Evolutionary conservation across 2,113 vertebrate genomes (phyloP).

Genomic region (Myotis yumanensis): DNA sequence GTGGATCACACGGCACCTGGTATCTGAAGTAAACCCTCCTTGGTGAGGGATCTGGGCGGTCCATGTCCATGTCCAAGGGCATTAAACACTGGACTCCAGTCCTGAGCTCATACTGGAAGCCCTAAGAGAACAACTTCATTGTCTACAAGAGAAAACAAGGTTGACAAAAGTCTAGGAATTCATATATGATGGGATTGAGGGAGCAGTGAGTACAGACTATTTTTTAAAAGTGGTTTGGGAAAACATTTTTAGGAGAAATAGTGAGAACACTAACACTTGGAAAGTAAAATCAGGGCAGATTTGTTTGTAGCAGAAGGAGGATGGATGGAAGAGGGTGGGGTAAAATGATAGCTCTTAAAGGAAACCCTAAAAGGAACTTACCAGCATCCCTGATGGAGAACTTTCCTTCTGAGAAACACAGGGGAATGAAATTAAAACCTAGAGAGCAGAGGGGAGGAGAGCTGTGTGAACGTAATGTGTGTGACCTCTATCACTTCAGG

Average conservation of each 20-base stretch:
- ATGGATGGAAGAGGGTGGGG: background rate
- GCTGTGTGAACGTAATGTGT: background rate
- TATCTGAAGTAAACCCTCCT: background rate
- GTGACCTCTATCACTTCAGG: background rate
- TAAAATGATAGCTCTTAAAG: background rate
- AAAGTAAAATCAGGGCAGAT: background rate
- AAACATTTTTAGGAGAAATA: background rate
- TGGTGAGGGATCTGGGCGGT: background rate
- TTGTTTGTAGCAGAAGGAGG: background rate
- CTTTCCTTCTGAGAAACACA: background rate
- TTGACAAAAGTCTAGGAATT: background rate
- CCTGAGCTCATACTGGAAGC: background rate
- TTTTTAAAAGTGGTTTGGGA: background rate
- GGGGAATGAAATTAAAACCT: background rate
- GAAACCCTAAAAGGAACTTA: background rate
- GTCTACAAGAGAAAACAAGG: background rate
- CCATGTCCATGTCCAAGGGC: too few species aligned
- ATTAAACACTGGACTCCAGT: background rate
- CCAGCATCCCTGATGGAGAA: background rate
- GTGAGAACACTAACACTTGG: background rate
- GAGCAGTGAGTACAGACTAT: background rate
- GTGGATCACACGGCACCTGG: rapidly evolving
- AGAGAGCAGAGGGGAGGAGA: background rate
- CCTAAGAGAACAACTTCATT: background rate
- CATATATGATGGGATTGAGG: background rate